A percentile compares a stretch with the other conserved stretches of the same genome.
Evolutionary conservation across 2,797 vertebrate species (phyloP).

Genomic region (Pitangus sulphuratus): DNA sequence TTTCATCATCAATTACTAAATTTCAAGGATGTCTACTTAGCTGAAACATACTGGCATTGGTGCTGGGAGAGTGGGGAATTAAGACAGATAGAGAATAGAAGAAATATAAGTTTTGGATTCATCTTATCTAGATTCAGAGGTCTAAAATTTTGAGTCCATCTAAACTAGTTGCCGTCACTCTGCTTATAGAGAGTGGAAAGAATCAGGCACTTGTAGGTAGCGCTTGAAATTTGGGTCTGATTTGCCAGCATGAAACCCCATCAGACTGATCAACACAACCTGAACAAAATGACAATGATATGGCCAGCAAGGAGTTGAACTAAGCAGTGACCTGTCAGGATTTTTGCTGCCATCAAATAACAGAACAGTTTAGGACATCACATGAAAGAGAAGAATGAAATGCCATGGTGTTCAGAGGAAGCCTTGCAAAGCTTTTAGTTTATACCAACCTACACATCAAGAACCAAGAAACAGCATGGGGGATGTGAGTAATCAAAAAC

Average conservation of each 20-base stretch:
- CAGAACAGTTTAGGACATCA: not conserved
- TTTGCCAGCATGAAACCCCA: not conserved
- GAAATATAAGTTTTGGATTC: not conserved
- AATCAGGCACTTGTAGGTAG: not conserved
- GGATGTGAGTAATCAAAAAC: not conserved
- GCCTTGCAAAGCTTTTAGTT: not conserved
- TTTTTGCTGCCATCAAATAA: not conserved
- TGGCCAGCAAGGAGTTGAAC: not conserved
- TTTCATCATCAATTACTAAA: not conserved
- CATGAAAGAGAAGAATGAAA: not conserved
- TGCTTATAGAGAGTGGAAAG: not conserved
- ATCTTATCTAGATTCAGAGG: not conserved
- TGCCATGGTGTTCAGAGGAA: not conserved
- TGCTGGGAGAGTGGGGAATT: not conserved
- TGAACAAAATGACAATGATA: not conserved
- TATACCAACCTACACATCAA: not conserved
- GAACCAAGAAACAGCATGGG: not conserved
- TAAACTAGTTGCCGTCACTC: not conserved
- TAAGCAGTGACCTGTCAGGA: not conserved
- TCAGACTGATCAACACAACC: not conserved
- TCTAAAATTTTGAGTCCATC: fast-evolving
- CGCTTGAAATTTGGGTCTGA: not conserved
- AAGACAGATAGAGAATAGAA: not conserved
- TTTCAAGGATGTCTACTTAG: not conserved
- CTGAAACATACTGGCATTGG: not conserved